A percentile compares a stretch with the other conserved stretches of the same genome.
phyloP scores from a whole-genome alignment of 1,140 invertebrate species.

The Bombus soroeensis region DNA sequence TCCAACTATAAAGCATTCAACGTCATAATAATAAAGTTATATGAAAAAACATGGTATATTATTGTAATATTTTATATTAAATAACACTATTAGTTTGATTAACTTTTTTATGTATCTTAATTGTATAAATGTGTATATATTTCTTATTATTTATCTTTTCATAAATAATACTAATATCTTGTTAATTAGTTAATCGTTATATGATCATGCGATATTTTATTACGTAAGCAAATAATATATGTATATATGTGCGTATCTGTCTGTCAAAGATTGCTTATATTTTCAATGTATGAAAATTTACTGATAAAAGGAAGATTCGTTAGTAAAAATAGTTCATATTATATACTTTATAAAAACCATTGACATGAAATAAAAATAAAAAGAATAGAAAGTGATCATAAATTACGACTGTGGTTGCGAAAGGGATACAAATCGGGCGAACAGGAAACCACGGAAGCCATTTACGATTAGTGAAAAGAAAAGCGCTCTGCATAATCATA shows the following conservation, averaged over 20 bases:
- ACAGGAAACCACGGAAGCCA: slow-evolving; percentile 9
- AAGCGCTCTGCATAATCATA: slow-evolving; percentile 16
- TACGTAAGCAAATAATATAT: not conserved
- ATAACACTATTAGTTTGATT: not conserved
- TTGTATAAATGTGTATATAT: not conserved
- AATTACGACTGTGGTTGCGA: slow-evolving; percentile 9
- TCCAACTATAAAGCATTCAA: not conserved
- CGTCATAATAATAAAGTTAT: not conserved
- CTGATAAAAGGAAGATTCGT: not conserved
- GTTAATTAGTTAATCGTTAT: not conserved
- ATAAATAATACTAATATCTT: not conserved
- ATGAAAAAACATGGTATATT: not conserved
- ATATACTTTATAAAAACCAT: too few relatives aligned
- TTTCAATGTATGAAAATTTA: not conserved
- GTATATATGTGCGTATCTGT: too few relatives aligned
- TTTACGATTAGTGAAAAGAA: slow-evolving; percentile 48
- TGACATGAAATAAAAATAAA: not conserved
- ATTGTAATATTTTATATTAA: not conserved
- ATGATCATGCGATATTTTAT: not conserved
- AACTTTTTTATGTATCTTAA: not conserved
- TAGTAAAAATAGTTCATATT: not conserved
- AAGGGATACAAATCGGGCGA: slow-evolving; percentile 15
- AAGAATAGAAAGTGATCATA: slow-evolving; percentile 5
- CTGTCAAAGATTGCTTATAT: not conserved
- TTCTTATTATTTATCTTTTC: not conserved